A percentile compares a stretch with the other conserved stretches of the same genome.
Conservation (phyloP, 1,140 invertebrate genomes). For the Papilio polytes region DNA sequence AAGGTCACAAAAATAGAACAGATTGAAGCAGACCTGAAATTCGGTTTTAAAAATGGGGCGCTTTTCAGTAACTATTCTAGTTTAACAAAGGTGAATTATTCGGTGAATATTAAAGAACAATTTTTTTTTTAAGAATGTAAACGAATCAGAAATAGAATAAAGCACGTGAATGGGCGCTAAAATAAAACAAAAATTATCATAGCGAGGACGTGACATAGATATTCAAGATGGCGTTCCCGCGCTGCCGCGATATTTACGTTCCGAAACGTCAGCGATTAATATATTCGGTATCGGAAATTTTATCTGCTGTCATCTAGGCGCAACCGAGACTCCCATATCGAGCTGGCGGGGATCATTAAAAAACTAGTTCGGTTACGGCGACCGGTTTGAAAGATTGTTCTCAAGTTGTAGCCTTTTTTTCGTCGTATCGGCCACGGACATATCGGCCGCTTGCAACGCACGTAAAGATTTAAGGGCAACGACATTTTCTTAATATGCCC, state of each 20-base stretch:
- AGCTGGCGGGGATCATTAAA: conserved; percentile 74
- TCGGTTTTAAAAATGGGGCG: not conserved
- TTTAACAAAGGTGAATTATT: not conserved
- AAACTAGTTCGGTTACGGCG: conserved; percentile 60
- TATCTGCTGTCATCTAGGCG: conserved; percentile 74
- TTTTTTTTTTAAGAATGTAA: no score
- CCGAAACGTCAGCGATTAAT: conserved; percentile 65
- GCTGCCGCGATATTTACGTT: conserved; percentile 42
- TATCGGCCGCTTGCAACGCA: conserved; percentile 39
- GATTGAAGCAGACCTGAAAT: not conserved
- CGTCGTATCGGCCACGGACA: conserved; percentile 40
- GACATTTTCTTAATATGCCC: conserved; percentile 37
- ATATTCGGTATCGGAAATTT: conserved; percentile 70
- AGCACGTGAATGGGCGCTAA: not conserved
- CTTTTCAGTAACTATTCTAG: not conserved
- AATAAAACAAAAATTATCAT: conserved; percentile 6
- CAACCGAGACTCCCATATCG: conserved; percentile 65
- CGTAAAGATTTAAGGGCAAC: conserved; percentile 45
- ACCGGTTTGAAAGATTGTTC: conserved; percentile 52
- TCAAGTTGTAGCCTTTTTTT: conserved; percentile 47
- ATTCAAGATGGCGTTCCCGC: conserved; percentile 31
- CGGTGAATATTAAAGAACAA: no score
- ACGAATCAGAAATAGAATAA: not conserved
- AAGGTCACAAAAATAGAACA: not conserved
- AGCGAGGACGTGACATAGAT: conserved; percentile 25